Conservation (phyloP, 2,797 vertebrate genomes). For the Acanthiza pusilla region DNA sequence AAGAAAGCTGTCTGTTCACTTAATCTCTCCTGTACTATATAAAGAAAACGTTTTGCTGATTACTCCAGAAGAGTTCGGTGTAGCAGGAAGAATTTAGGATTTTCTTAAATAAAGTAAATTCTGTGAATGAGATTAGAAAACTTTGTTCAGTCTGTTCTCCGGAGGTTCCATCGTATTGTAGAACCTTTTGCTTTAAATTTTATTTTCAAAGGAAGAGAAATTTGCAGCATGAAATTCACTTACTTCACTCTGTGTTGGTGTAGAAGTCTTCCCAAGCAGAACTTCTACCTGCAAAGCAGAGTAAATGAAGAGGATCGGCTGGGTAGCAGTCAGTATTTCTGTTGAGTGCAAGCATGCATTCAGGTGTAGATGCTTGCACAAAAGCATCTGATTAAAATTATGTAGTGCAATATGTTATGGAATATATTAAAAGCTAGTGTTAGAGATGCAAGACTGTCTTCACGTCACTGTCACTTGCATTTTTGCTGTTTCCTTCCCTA, state of each 20-base stretch:
- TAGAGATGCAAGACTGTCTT: background rate
- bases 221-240: background rate
- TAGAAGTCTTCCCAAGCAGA: background rate
- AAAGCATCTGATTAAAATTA: slow-evolving; percentile 5
- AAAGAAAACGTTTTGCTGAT: background rate
- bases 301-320: background rate
- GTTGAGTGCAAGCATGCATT: background rate
- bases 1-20: background rate
- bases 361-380: background rate
- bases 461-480: background rate
- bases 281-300: background rate
- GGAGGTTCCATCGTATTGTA: background rate
- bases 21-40: background rate
- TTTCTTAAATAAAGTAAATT: background rate
- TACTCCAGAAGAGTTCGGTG: background rate
- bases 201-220: background rate
- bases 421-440: background rate
- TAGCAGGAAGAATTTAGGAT: background rate
- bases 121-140: background rate
- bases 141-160: background rate
- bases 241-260: background rate
- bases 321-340: background rate
- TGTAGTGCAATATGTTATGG: background rate
- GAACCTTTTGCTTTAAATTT: background rate
- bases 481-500: background rate